Percentiles rank a stretch among this genome's conserved stretches.
These are phyloP conservation scores for Myotis planiceps DNA, from an alignment of 2,797 vertebrate genomes.

Conservation along the genomic window DNA sequence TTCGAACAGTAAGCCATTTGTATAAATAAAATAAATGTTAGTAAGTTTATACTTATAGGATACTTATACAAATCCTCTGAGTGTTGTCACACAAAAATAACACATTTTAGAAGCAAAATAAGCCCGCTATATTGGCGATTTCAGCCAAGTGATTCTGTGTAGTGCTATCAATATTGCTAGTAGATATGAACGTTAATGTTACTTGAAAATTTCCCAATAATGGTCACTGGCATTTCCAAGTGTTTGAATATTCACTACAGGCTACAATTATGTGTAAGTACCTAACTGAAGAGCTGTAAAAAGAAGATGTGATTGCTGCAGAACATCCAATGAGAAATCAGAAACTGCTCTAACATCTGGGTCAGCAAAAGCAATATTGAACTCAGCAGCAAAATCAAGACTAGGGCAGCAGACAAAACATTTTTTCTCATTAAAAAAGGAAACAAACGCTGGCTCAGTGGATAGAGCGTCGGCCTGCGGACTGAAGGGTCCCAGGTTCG, in stretches of 20 bases:
- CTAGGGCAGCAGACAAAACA: neutral
- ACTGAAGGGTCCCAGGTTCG: no score
- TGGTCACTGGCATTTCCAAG: neutral
- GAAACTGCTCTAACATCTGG: neutral
- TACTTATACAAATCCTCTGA: neutral
- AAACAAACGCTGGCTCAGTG: neutral
- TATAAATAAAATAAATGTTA: conserved; percentile 33
- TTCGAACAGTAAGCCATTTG: neutral
- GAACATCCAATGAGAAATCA: neutral
- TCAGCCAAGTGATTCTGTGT: neutral
- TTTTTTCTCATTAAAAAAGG: neutral
- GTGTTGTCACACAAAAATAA: neutral
- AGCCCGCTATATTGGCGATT: neutral
- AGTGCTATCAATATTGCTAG: neutral
- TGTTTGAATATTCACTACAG: neutral
- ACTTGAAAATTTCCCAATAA: neutral
- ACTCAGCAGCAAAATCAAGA: conserved; percentile 24
- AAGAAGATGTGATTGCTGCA: neutral
- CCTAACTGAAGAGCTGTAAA: neutral
- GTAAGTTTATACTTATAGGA: neutral
- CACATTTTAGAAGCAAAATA: neutral
- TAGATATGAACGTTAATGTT: neutral
- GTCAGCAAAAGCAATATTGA: neutral
- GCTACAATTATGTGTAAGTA: neutral
- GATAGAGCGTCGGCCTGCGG: no score